Evolutionary conservation across 2,888 invertebrate species (phyloP), one percentile per base, ranked within the genome.

Genomic region (Idaea straminata): DNA sequence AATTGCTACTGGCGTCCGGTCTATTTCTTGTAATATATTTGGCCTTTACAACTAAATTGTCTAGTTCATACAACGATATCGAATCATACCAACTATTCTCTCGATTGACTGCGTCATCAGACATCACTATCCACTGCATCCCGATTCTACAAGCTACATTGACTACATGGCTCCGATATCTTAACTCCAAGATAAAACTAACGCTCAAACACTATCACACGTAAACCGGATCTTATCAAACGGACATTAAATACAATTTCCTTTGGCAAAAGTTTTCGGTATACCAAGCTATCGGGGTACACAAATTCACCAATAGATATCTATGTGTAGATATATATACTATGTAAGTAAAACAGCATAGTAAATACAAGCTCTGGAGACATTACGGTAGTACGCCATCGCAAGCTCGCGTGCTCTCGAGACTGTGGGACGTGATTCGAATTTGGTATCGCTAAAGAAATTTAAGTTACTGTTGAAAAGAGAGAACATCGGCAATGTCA

Each of bases 171-270:
- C 47, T 13, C 10, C 47, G 47, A 47, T 47, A 47, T 47, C 47
- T 47, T 47, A 47, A 47, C 47, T 47, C 47, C 47, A 47, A 47
- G 47, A 47, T 47, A 47, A 47, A 47, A 47, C 47, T 47, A 47
- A 47, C 47, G 47, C 47, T 7, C 25, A 25, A 13, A 47, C 7
- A 47, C 47, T 10, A 4, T 13, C 47, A 4, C 47, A 6, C 10
- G 10, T 47, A 47, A 47, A 47, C 5, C 47, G 3, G 13, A 47
- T 4, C 47, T 47, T 47, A 47, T 47, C 10, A 10, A 13, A 7
- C 10, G 4, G 10, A 4, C 7, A 47, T 10, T 47, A 47, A 47
- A 13, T 47, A 13, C 47, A 47, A 47, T 47, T 47, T 47, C 10
- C 47, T 13, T 47, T 47, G 47, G 47, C 47, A 47, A 10, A 25